Conservation (phyloP, 2,888 invertebrate species). For the Tetragnatha montana region DNA sequence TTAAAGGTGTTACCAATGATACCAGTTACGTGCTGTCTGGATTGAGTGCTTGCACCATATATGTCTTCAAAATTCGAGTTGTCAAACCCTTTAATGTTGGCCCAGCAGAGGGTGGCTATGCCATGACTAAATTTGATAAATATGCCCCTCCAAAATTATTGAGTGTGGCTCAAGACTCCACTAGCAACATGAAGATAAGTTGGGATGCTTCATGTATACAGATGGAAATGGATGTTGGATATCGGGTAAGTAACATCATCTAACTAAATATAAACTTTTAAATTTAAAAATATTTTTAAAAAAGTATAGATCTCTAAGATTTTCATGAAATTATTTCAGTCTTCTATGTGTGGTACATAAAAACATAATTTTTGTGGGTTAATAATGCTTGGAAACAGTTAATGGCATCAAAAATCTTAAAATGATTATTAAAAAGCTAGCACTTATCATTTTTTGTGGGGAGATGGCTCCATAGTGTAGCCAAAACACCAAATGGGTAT, state of each 20-base stretch:
- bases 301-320: too few species aligned
- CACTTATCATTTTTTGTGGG: too few species aligned
- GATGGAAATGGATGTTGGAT: conserved; percentile 78
- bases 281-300: too few species aligned
- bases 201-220: conserved; percentile 85
- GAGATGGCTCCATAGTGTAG: too few species aligned
- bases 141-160: conserved; percentile 84
- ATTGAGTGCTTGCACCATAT: conserved; percentile 85
- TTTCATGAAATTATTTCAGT: too few species aligned
- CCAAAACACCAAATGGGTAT: too few species aligned
- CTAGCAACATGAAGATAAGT: conserved; percentile 79
- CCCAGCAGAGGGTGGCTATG: conserved; percentile 80
- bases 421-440: too few species aligned
- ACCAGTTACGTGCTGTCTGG: conserved; percentile 80
- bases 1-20: conserved; percentile 77
- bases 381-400: too few species aligned
- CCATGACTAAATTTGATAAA: conserved; percentile 81
- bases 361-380: too few species aligned
- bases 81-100: conserved; percentile 82
- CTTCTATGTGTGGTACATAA: too few species aligned
- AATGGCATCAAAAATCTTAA: too few species aligned
- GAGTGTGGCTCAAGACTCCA: conserved; percentile 76
- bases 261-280: too few species aligned
- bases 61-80: conserved; percentile 84
- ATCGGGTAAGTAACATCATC: conserved; percentile 79